These are phyloP conservation scores for Eupithecia pulchellata DNA, from an alignment of 2,888 invertebrate species.

Conservation along the genomic window DNA sequence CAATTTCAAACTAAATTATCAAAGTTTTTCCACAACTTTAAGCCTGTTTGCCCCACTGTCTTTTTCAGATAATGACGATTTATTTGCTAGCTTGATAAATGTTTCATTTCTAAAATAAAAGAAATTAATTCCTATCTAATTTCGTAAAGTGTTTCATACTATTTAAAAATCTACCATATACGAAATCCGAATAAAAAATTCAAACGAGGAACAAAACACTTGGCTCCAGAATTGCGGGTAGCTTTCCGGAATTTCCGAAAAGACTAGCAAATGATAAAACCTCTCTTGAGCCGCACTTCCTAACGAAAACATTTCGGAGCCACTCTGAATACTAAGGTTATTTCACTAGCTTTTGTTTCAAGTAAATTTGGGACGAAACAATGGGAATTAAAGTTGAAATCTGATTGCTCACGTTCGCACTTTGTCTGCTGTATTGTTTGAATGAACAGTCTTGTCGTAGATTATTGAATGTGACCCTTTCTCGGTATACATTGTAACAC, in stretches of 20 bases:
- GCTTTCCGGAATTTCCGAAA: not conserved
- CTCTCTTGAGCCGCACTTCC: slow-evolving; percentile 15
- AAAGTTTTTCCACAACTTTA: not conserved
- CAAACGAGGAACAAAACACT: slow-evolving; percentile 6
- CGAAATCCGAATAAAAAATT: not conserved
- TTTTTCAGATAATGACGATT: not conserved
- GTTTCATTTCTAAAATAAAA: not conserved
- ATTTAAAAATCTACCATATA: not conserved
- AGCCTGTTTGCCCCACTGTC: not conserved
- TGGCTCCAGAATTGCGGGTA: not conserved
- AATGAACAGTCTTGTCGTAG: not conserved
- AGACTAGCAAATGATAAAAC: slow-evolving; percentile 12
- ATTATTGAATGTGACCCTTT: not conserved
- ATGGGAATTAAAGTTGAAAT: not conserved
- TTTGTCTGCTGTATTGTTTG: not conserved
- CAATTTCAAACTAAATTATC: not conserved
- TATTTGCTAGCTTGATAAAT: not conserved
- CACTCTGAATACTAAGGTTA: not conserved
- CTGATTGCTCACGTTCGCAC: not conserved
- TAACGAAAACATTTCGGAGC: slow-evolving; percentile 10
- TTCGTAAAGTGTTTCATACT: not conserved
- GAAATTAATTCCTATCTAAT: not conserved
- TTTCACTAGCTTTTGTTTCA: slow-evolving; percentile 9
- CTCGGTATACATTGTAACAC: not conserved
- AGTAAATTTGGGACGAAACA: slow-evolving; percentile 1